Percentiles rank a stretch among this genome's conserved stretches.
Conservation (phyloP, 2,797 vertebrate genomes). For the Alectoris magna region DNA sequence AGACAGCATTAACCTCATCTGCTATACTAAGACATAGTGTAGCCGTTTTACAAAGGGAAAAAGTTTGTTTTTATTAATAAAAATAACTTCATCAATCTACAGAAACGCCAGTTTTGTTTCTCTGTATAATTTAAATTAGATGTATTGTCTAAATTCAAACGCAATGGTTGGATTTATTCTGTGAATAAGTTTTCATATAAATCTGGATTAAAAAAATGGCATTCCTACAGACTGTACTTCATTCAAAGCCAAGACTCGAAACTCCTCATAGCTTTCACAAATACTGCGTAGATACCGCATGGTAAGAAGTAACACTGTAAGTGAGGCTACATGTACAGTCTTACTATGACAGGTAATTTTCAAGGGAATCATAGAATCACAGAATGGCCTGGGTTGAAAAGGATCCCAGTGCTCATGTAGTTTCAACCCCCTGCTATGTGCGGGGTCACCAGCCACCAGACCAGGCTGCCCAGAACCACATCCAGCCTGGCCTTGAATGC, state of each 20-base stretch:
- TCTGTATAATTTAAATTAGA: neutral
- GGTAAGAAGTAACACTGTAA: neutral
- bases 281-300: neutral
- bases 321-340: neutral
- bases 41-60: neutral
- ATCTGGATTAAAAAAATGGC: neutral
- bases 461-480: no score
- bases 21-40: neutral
- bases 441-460: no score
- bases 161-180: neutral
- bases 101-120: neutral
- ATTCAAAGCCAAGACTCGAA: neutral
- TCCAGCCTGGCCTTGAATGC: no score
- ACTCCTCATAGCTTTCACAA: neutral
- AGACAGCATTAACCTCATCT: neutral
- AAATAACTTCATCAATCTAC: neutral
- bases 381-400: no score
- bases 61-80: neutral
- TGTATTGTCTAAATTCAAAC: neutral
- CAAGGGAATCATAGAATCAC: neutral
- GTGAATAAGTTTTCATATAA: neutral
- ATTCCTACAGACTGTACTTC: neutral
- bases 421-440: no score
- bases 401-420: no score
- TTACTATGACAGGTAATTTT: neutral